Evolutionary conservation across 2,888 invertebrate species (phyloP).

Genomic region (Siphlonurus alternatus): DNA sequence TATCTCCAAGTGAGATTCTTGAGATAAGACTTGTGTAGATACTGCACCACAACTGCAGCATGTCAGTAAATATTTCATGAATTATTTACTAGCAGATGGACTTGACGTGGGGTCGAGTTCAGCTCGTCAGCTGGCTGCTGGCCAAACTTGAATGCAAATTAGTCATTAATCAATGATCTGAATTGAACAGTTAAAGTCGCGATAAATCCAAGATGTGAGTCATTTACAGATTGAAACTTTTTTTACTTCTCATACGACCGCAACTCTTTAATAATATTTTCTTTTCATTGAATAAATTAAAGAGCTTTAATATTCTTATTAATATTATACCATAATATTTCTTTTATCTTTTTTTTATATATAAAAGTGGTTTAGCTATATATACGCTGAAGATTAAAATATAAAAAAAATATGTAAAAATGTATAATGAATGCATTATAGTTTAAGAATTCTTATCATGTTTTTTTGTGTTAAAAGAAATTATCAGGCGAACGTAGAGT

Average conservation of each 20-base stretch:
- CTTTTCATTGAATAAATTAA: too few relatives aligned
- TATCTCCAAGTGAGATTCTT: too few relatives aligned
- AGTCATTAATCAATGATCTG: too few relatives aligned
- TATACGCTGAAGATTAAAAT: not conserved
- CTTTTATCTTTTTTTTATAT: not conserved
- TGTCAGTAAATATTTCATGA: too few relatives aligned
- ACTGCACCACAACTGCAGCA: too few relatives aligned
- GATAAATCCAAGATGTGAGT: not conserved
- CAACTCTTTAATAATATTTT: too few relatives aligned
- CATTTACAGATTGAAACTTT: not conserved
- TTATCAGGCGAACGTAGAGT: too few relatives aligned
- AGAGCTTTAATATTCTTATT: too few relatives aligned
- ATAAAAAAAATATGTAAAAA: not conserved
- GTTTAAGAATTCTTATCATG: not conserved
- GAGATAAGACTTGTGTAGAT: too few relatives aligned
- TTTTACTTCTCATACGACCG: too few relatives aligned
- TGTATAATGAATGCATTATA: not conserved
- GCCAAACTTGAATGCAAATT: too few relatives aligned
- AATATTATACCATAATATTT: not conserved
- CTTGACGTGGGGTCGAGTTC: not conserved
- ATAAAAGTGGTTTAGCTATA: not conserved
- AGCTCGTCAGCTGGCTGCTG: not conserved
- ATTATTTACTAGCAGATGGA: too few relatives aligned
- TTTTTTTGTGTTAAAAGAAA: not conserved
- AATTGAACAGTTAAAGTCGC: not conserved